Percentiles rank a stretch among this genome's conserved stretches.
Conservation (phyloP, 1,140 invertebrate genomes). For the Leptinotarsa undecemlineata region DNA sequence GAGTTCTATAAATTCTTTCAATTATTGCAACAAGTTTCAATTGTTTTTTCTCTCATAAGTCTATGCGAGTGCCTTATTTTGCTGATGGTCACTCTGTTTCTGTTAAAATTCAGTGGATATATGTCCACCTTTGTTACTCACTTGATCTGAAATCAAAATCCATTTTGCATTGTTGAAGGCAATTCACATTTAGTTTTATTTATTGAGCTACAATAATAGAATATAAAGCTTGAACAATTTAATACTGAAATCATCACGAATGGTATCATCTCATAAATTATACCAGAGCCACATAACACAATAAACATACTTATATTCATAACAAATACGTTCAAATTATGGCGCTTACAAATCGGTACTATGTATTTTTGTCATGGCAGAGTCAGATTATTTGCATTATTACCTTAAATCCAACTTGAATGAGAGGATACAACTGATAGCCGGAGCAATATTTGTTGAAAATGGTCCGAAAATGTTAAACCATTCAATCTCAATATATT, state of each 20-base stretch:
- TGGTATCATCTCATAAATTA: not conserved
- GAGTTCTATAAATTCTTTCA: slow-evolving; percentile 6
- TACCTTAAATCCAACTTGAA: not conserved
- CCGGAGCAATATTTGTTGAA: not conserved
- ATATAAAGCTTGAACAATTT: slow-evolving; percentile 27
- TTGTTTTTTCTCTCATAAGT: not conserved
- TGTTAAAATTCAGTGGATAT: no score
- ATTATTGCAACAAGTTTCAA: not conserved
- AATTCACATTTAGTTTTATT: slow-evolving; percentile 39
- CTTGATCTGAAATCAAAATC: slow-evolving; percentile 29
- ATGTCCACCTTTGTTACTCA: not conserved
- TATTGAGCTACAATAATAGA: slow-evolving; percentile 43
- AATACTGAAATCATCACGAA: slow-evolving; percentile 24
- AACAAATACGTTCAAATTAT: no score
- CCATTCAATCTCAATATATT: slow-evolving; percentile 8
- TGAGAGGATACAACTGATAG: not conserved
- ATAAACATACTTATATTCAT: no score
- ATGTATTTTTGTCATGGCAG: not conserved
- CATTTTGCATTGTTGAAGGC: slow-evolving; percentile 51
- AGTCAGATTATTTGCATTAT: not conserved
- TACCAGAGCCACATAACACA: no score
- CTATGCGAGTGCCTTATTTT: no score
- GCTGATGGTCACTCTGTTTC: no score
- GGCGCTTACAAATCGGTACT: no score
- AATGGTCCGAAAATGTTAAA: not conserved